Evolutionary conservation across 2,797 vertebrate species (phyloP), one percentile per base, ranked within the genome.

Genomic region (Gymnothorax javanicus): DNA sequence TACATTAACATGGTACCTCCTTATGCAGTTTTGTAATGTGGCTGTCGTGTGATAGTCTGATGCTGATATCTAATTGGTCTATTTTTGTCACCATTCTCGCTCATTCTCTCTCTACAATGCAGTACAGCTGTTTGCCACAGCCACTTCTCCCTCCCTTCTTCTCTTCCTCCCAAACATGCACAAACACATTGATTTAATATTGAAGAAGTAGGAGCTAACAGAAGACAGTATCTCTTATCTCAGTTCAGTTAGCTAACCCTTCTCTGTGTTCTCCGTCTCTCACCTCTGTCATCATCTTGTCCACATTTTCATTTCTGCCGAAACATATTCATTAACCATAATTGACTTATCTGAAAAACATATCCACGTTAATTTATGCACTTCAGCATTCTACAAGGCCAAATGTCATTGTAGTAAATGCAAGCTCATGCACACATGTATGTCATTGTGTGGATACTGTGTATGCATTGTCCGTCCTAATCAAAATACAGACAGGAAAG

Each of bases 51-150:
- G 56, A 59, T 60, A 81, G 54, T 93, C 91, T 91, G 93, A 92
- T 94, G 94, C 93, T 94, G 95, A 95, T 95, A 95, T 95, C 95
- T 96, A 96, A 93, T 95, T 93, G 91, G 77, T 82, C 71, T 83
- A 23, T 85, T 79, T 59, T 79, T 88, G 86, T 86, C 87, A 62
- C 27, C n/a, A 25, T 91, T 91, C 90, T 89, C 88, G 90, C 90
- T 91, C 93, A 94, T 91, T 90, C 64, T 73, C 43, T 50, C 20
- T 56, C 8, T 81, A 81, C 77, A 81, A 81, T 56, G 20, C 77
- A 81, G 77, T 81, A 81, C 77, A 56, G 17, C 77, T 23, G 77
- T 81, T 81, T 54, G 50, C 52, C 77, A 77, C 33, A 50, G 27
- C 33, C 33, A 17, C 73, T 81, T 11, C 77, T 17, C 82, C 58